These are phyloP conservation scores for Merops nubicus DNA, from an alignment of 2,113 vertebrate species.

Conservation along the genomic window DNA sequence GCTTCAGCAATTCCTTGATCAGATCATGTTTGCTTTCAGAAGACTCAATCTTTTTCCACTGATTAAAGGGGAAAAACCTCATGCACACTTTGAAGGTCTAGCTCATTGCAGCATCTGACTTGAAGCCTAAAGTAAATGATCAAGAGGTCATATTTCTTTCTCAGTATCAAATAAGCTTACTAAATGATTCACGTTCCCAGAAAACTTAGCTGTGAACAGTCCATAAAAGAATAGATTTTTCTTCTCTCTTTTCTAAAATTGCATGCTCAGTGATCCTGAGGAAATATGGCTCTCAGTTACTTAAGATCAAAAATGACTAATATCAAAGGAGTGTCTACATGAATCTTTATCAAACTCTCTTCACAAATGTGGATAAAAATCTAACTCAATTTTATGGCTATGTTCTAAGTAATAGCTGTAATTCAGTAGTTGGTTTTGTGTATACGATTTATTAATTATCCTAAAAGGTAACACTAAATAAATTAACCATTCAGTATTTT, in stretches of 20 bases:
- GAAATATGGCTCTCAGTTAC: background rate
- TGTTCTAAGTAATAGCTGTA: background rate
- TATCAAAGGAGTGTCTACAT: background rate
- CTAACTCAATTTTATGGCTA: background rate
- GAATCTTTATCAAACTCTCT: background rate
- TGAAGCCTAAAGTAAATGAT: background rate
- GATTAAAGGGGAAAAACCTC: background rate
- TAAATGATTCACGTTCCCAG: background rate
- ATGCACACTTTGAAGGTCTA: background rate
- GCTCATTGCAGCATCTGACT: background rate
- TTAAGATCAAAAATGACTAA: background rate
- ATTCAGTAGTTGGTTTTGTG: background rate
- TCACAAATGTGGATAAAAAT: background rate
- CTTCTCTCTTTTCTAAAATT: background rate
- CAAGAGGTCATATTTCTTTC: background rate
- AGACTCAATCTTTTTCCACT: background rate
- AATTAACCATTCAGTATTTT: background rate
- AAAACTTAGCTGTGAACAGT: background rate
- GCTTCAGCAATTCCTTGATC: background rate
- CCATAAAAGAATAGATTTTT: background rate
- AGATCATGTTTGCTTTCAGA: conserved; percentile 6
- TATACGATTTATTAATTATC: background rate
- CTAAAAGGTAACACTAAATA: background rate
- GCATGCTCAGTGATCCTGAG: background rate
- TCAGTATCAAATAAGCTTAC: background rate